Conservation (phyloP, 2,888 invertebrate genomes). For the Cetonia aurata region DNA sequence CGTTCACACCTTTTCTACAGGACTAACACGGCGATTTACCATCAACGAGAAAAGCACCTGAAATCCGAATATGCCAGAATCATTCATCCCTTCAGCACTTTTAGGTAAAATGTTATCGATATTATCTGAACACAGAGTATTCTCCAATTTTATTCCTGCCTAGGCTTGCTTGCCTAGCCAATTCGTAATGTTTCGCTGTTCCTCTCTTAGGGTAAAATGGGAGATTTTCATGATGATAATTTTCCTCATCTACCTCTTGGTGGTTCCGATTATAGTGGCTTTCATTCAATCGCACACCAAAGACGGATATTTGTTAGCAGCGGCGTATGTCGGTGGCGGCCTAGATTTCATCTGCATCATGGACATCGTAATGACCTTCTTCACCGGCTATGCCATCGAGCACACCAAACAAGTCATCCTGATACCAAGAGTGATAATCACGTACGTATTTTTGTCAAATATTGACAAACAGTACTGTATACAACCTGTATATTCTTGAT, state of each 20-base stretch:
- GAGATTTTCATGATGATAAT: constrained; percentile 49
- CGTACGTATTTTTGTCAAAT: constrained; percentile 47
- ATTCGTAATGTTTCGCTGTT: no score
- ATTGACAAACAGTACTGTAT: no score
- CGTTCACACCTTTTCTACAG: constrained; percentile 41
- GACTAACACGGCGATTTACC: constrained; percentile 55
- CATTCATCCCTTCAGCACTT: constrained; percentile 65
- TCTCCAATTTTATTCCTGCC: no score
- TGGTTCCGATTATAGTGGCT: constrained; percentile 49
- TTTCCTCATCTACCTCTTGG: constrained; percentile 39
- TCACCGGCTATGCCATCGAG: constrained; percentile 63
- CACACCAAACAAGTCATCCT: constrained; percentile 61
- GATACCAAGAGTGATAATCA: constrained; percentile 58
- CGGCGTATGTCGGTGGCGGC: not conserved
- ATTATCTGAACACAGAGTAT: no score
- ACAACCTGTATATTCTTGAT: no score
- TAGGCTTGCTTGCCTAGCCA: no score
- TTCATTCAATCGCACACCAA: constrained; percentile 49
- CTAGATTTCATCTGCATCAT: constrained; percentile 57
- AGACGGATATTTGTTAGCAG: not conserved
- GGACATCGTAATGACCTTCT: constrained; percentile 61
- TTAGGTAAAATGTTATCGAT: constrained; percentile 50
- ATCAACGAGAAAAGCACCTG: constrained; percentile 60
- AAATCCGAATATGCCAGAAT: constrained; percentile 53
- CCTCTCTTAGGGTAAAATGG: constrained; percentile 46